Evolutionary conservation across 2,797 vertebrate genomes (phyloP).

Genomic region (Labeo calbasu): DNA sequence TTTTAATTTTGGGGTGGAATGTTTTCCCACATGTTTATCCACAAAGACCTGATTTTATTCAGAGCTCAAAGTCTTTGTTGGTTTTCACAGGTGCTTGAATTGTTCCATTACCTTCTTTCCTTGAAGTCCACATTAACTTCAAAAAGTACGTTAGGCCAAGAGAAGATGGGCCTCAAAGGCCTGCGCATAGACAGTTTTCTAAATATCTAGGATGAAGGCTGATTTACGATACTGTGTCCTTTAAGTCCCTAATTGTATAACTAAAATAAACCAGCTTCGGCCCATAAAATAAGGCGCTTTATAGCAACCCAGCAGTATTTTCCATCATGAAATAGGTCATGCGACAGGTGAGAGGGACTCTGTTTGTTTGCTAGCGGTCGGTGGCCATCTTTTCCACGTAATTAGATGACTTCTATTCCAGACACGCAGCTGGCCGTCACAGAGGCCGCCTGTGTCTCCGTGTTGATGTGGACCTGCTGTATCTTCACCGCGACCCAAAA

Average conservation of each 20-base stretch:
- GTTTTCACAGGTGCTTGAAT: not conserved
- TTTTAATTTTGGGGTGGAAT: too few species aligned
- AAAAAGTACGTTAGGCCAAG: not conserved
- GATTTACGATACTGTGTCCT: not conserved
- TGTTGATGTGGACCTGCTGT: constrained; percentile 53
- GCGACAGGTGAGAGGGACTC: constrained; percentile 80
- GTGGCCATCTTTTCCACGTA: constrained; percentile 73
- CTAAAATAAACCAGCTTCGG: constrained; percentile 28
- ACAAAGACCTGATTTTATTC: not conserved
- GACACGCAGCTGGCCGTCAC: constrained; percentile 68
- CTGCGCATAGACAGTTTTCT: not conserved
- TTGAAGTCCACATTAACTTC: not conserved
- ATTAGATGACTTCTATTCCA: constrained; percentile 57
- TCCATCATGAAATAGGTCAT: constrained; percentile 80
- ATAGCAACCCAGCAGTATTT: constrained; percentile 73
- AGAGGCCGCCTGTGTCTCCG: constrained; percentile 54
- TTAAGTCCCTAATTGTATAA: constrained; percentile 20
- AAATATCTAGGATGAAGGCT: not conserved
- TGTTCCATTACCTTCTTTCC: not conserved
- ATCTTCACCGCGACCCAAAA: constrained; percentile 53
- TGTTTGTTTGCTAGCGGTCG: constrained; percentile 77
- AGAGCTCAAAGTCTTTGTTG: not conserved
- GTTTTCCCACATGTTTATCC: too few species aligned
- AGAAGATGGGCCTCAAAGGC: not conserved
- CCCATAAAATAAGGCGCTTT: constrained; percentile 17